Evolutionary conservation across 2,888 invertebrate species (phyloP).

Genomic region (Brachynemurus nebulosus): DNA sequence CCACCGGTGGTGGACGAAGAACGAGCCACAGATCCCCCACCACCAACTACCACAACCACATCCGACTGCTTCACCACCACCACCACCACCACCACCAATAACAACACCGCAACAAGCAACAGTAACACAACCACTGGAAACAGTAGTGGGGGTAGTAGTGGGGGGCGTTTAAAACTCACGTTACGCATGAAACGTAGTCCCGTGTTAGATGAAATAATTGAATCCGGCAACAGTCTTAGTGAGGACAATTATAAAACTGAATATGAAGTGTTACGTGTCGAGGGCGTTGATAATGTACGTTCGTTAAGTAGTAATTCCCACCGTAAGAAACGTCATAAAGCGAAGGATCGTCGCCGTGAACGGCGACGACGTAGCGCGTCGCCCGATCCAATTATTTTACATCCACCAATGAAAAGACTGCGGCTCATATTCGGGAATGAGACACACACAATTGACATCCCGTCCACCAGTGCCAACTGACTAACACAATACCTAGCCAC

Average conservation of each 20-base stretch:
- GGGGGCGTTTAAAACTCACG: constrained; percentile 54
- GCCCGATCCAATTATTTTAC: constrained; percentile 37
- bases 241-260: constrained; percentile 56
- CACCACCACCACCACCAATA: constrained; percentile 15
- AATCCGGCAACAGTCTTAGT: constrained; percentile 57
- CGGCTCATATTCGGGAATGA: constrained; percentile 81
- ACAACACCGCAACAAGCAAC: constrained; percentile 13
- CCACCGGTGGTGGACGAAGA: constrained; percentile 5
- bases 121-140: neutral
- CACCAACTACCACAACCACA: constrained; percentile 4
- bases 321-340: constrained; percentile 47
- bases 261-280: constrained; percentile 71
- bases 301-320: constrained; percentile 37
- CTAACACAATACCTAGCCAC: constrained; percentile 10
- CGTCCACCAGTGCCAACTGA: constrained; percentile 49
- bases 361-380: constrained; percentile 25
- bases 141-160: constrained; percentile 29
- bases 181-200: constrained; percentile 79
- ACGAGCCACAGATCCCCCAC: constrained; percentile 2
- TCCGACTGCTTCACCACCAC: constrained; percentile 8
- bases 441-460: constrained; percentile 77
- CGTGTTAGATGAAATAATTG: constrained; percentile 69
- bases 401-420: constrained; percentile 70
- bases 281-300: constrained; percentile 58
- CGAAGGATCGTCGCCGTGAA: constrained; percentile 33